These are phyloP conservation scores for Panagrolaimus sp. DNA, from an alignment of 1,140 invertebrate species.

Conservation along the genomic window DNA sequence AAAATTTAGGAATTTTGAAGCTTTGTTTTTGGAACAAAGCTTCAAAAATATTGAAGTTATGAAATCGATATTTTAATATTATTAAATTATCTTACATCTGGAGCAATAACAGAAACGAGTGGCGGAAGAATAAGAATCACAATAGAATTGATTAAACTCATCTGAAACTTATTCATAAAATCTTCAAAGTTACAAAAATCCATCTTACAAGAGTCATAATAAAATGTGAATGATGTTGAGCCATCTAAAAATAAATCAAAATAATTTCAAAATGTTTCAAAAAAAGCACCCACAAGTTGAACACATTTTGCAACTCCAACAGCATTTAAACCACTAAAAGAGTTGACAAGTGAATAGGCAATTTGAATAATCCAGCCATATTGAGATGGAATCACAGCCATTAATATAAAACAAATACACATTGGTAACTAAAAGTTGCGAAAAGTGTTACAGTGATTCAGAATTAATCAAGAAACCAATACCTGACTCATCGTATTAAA, in stretches of 20 bases:
- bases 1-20: no score
- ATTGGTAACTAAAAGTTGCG: constrained; percentile 1
- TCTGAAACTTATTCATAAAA: constrained; percentile 10
- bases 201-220: constrained; percentile 3
- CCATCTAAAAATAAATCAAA: background rate
- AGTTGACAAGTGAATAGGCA: background rate
- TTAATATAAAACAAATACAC: background rate
- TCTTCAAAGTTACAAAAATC: background rate
- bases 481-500: constrained; percentile 30
- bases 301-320: constrained; percentile 11
- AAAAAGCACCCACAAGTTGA: background rate
- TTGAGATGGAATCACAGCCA: background rate
- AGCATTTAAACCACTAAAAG: background rate
- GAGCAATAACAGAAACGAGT: background rate
- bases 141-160: background rate
- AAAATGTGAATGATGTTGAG: constrained; percentile 3
- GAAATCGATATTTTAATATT: no score
- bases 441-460: constrained; percentile 6
- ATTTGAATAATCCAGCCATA: background rate
- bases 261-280: no score
- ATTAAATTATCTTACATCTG: background rate
- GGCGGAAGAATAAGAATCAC: background rate
- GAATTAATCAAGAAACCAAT: constrained; percentile 21
- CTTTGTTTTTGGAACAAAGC: no score
- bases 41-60: no score